Base-by-base conservation (phyloP, 2,113 vertebrate species). In the Larimichthys crocea region DNA sequence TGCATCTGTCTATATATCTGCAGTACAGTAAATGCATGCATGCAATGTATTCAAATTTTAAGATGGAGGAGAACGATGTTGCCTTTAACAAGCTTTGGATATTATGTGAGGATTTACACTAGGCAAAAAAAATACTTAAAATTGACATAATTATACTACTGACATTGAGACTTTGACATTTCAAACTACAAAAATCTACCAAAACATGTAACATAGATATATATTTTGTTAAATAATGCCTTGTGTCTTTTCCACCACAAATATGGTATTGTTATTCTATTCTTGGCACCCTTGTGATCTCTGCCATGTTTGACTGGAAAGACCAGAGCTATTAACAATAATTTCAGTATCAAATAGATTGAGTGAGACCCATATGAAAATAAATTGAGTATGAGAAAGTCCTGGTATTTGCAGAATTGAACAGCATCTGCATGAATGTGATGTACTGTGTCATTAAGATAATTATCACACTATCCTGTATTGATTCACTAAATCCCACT, bases 41-140 rank as follows among this genome's bases (percentile, higher is more conserved):
- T 77, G 77, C 26, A 76, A 6, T 70, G 4, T 81, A 85, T 79
- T 84, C 76, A 81, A 12, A 82, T 80, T 73, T 66, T 85, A 29
- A 56, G 50, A 62, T 40, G 16, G 57, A 55, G 60, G 67, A 63
- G 40, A 71, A n/a, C 5, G 9, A 60, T 56, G 61, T 52, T 73
- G 52, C 63, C 55, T 76, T 12, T 72, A 57, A 31, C 22, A 48
- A 69, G 67, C 76, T 70, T 48, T 56, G 5, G 31, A 62, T 75
- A 57, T 67, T 74, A 24, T 76, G 29, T 5, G 6, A 67, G 42
- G 35, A 42, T 64, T 48, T 65, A 22, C 26, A 72, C 49, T 16
- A 4, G 46, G 49, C 63, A 5, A 57, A 11, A 57, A 11, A 76
- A 24, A 19, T 61, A 48, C 7, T 52, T 50, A 42, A 73, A 50